These are phyloP conservation scores for Lepidothrix coronata DNA, from an alignment of 2,113 vertebrate species.

Conservation along the genomic window DNA sequence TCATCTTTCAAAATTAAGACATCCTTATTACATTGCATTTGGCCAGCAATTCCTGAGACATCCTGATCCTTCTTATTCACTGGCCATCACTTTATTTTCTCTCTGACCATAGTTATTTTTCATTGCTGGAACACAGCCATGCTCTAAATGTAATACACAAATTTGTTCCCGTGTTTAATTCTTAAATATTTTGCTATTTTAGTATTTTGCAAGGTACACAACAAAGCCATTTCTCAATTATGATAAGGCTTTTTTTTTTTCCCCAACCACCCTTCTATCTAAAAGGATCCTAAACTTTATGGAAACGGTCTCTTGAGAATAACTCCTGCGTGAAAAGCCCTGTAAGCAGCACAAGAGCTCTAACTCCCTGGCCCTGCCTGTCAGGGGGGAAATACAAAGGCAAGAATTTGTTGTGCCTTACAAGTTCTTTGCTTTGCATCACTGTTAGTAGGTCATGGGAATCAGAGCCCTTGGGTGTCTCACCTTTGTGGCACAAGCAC, in stretches of 20 bases:
- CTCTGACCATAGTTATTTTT: neutral
- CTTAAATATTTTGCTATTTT: neutral
- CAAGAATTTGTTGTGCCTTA: neutral
- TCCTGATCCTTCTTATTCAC: neutral
- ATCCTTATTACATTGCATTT: neutral
- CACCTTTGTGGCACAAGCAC: neutral
- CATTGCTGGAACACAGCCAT: neutral
- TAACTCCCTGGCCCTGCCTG: neutral
- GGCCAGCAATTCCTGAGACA: neutral
- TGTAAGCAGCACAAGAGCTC: neutral
- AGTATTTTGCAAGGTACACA: neutral
- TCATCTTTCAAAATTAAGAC: neutral
- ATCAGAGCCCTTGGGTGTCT: neutral
- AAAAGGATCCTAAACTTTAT: neutral
- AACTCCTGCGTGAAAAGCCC: neutral
- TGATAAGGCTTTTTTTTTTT: neutral
- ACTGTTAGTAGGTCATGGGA: neutral
- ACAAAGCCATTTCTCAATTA: neutral
- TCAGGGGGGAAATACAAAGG: neutral
- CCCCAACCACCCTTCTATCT: neutral
- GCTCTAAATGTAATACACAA: neutral
- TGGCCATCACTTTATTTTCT: slow-evolving; percentile 15
- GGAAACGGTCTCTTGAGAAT: neutral
- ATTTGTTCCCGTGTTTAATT: neutral
- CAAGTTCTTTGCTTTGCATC: slow-evolving; percentile 5